A percentile compares a stretch with the other conserved stretches of the same genome.
Conservation (phyloP, 2,113 vertebrate species). For the Pollachius pollachius region DNA sequence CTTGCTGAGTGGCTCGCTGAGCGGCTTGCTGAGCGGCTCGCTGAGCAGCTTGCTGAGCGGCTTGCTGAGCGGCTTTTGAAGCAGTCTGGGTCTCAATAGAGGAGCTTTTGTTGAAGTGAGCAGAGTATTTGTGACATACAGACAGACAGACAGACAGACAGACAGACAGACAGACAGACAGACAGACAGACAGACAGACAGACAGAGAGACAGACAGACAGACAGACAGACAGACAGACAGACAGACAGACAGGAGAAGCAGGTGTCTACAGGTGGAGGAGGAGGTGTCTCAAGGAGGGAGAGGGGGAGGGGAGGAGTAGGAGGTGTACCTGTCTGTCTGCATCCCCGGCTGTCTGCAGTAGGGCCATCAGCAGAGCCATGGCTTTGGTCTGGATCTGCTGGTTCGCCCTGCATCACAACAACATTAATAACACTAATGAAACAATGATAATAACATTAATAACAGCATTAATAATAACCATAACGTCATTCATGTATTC, state of each 20-base stretch:
- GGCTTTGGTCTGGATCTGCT: slow-evolving; percentile 93
- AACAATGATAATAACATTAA: not conserved
- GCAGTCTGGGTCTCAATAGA: not conserved
- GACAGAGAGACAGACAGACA: too few species aligned
- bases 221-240: slow-evolving; percentile 9
- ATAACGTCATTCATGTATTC: too few species aligned
- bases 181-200: too few species aligned
- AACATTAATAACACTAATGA: not conserved
- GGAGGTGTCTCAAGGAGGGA: not conserved
- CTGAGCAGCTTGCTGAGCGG: too few species aligned
- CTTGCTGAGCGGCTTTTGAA: too few species aligned
- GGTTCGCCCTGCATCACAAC: slow-evolving; percentile 78
- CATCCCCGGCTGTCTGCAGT: slow-evolving; percentile 80
- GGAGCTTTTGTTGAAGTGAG: slow-evolving; percentile 1
- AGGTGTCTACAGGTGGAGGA: not conserved
- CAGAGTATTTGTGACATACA: not conserved
- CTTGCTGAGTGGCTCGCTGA: too few species aligned
- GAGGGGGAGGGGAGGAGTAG: not conserved
- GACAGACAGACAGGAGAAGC: not conserved
- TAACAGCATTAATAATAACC: not conserved
- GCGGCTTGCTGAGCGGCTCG: too few species aligned
- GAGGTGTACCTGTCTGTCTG: slow-evolving; percentile 76
- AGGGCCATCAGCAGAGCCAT: slow-evolving; percentile 94
- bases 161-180: too few species aligned
- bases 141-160: too few species aligned